phyloP scores from a whole-genome alignment of 1,140 invertebrate species.

The Halictus rubicundus region DNA sequence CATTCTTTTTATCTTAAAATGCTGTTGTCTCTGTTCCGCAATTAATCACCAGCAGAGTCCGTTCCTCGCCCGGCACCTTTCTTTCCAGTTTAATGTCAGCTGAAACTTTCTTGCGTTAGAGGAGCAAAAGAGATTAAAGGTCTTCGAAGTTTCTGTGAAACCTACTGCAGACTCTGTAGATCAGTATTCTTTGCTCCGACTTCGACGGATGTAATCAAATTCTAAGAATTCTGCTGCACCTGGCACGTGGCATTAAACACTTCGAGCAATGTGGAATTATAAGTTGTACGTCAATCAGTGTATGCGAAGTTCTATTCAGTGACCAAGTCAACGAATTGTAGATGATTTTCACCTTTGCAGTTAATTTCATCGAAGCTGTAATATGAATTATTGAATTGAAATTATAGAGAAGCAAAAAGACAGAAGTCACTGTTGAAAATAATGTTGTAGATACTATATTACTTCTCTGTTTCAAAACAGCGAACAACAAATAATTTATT shows the following conservation, averaged over 20 bases:
- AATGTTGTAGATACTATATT: too few species aligned
- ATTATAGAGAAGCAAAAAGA: too few species aligned
- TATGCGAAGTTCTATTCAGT: too few species aligned
- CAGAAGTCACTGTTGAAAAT: too few species aligned
- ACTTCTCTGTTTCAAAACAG: too few species aligned
- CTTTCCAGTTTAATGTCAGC: constrained; percentile 5
- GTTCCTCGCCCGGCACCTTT: background rate
- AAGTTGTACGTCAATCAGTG: too few species aligned
- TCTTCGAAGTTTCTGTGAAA: background rate
- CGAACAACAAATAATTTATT: too few species aligned
- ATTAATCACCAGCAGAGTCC: constrained; percentile 47
- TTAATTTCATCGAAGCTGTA: too few species aligned
- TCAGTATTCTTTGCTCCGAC: background rate
- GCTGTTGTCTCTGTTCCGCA: constrained; percentile 27
- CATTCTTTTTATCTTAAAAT: background rate
- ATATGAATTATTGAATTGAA: too few species aligned
- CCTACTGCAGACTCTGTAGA: background rate
- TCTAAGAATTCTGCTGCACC: background rate
- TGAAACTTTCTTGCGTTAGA: background rate
- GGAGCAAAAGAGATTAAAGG: background rate
- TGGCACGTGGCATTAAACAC: background rate
- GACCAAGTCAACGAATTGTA: too few species aligned
- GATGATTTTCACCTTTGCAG: too few species aligned
- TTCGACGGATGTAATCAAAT: background rate
- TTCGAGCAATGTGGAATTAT: too few species aligned